Evolutionary conservation across 53 echinoderm and acorn worm genomes (phyloP).

Genomic region (Henricia sp.): DNA sequence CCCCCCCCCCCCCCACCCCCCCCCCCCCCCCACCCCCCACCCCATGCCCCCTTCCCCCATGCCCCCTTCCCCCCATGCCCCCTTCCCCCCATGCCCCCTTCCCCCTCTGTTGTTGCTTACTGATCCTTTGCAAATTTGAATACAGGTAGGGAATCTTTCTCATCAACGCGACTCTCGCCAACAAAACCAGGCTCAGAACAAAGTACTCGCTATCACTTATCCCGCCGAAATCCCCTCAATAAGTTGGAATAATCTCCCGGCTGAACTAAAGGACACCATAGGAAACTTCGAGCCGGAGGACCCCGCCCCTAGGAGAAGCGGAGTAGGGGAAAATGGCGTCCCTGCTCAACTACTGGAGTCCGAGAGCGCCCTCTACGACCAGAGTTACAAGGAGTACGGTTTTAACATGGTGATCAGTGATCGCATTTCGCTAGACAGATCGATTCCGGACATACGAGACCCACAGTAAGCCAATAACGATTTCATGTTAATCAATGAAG

Average conservation of each 20-base stretch:
- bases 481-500: too few species aligned
- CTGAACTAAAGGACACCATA: constrained; percentile 62
- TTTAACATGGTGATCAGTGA: constrained; percentile 98
- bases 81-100: too few species aligned
- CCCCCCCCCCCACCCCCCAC: too few species aligned
- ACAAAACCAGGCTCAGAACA: not conserved
- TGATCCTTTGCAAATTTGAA: too few species aligned
- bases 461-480: constrained; percentile 93
- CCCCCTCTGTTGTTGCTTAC: too few species aligned
- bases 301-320: constrained; percentile 54
- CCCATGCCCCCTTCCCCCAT: too few species aligned
- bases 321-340: constrained; percentile 84
- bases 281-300: constrained; percentile 87
- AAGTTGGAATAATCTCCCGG: constrained; percentile 29
- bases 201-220: not conserved
- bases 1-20: too few species aligned
- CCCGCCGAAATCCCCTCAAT: too few species aligned
- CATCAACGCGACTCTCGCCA: too few species aligned
- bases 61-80: too few species aligned
- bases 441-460: constrained; percentile 84
- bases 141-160: too few species aligned
- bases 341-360: constrained; percentile 59
- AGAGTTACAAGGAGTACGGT: constrained; percentile 85
- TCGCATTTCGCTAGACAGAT: constrained; percentile 82
- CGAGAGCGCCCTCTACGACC: constrained; percentile 67